Evolutionary conservation across 2,888 invertebrate genomes (phyloP), one percentile per base, ranked within the genome.

Genomic region (Agrilus cyanescens): DNA sequence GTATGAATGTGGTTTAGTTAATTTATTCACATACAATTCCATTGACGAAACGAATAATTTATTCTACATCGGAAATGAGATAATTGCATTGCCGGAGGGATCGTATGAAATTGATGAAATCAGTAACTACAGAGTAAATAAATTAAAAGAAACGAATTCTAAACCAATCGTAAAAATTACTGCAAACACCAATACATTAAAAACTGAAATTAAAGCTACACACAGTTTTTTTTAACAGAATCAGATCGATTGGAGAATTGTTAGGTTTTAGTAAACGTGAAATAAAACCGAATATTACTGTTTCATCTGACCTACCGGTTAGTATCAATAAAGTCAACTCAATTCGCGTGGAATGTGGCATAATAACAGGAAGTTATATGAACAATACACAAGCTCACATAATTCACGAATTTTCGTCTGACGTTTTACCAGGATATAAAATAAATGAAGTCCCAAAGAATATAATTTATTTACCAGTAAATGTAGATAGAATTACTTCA

Each of bases 401-500:
- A 4, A 53, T 63, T 39, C 57, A 63, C 44, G 55, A 60, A 49
- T 63, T 63, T 53, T 57, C 53, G n/a, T 50, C 56, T 4, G 46
- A 44, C 18, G 55, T 57, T 13, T 48, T 51, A 29, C 57, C 60
- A 15, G 62, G 61, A 10, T 63, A 59, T 55, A 57, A 58, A 51
- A 55, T 61, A 33, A 48, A 56, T 38, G 59, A 60, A 48, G 52
- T 53, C 8, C 60, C 60, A 7, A 44, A 40, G 41, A 57, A 57
- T 52, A 50, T 58, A 6, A 56, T 61, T 41, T 61, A 61, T 54
- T 54, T 61, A 45, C 61, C 59, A 12, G 50, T 59, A 16, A 54
- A 47, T 37, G 45, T 45, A 15, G 45, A 33, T 34, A 37, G 37
- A 34, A 54, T 60, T 47, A 46, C 43, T 38, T 47, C 52, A 37